A percentile compares a stretch with the other conserved stretches of the same genome.
phyloP scores from a whole-genome alignment of 2,888 invertebrate species.

The Rhabditophanes sp. region DNA sequence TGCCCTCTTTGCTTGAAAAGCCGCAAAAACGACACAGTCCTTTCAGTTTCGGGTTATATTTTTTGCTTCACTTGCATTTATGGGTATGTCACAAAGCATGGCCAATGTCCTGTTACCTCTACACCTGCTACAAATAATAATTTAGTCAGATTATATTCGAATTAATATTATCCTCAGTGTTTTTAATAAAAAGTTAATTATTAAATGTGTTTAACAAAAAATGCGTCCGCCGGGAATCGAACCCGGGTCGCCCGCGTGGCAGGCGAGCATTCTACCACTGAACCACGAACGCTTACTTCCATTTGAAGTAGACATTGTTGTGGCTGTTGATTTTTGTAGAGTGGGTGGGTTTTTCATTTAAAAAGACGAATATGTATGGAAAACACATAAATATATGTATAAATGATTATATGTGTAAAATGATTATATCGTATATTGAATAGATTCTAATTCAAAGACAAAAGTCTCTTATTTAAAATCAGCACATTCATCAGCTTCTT shows the following conservation, averaged over 20 bases:
- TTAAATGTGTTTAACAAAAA: too few species aligned
- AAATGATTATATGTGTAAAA: too few species aligned
- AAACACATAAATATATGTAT: not conserved
- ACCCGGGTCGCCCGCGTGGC: constrained; percentile 32
- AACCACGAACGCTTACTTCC: too few species aligned
- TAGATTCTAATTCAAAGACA: too few species aligned
- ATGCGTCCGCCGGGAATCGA: constrained; percentile 30
- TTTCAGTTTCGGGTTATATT: constrained; percentile 38
- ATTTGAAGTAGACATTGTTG: too few species aligned
- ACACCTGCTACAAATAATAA: constrained; percentile 25
- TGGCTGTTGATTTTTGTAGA: too few species aligned
- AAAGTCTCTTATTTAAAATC: too few species aligned
- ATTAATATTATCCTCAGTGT: too few species aligned
- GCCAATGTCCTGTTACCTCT: constrained; percentile 34
- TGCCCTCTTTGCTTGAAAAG: constrained; percentile 36
- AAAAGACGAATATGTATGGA: not conserved
- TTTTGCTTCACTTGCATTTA: constrained; percentile 43
- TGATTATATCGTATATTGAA: too few species aligned
- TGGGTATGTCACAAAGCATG: constrained; percentile 23
- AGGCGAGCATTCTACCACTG: constrained; percentile 35
- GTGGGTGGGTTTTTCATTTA: too few species aligned
- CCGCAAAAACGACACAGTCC: constrained; percentile 39
- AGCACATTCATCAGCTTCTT: too few species aligned
- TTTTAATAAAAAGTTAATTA: too few species aligned
- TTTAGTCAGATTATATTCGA: constrained; percentile 25